Evolutionary conservation across 2,113 vertebrate genomes (phyloP), one percentile per base, ranked within the genome.

Genomic region (Paraplagusia blochii): DNA sequence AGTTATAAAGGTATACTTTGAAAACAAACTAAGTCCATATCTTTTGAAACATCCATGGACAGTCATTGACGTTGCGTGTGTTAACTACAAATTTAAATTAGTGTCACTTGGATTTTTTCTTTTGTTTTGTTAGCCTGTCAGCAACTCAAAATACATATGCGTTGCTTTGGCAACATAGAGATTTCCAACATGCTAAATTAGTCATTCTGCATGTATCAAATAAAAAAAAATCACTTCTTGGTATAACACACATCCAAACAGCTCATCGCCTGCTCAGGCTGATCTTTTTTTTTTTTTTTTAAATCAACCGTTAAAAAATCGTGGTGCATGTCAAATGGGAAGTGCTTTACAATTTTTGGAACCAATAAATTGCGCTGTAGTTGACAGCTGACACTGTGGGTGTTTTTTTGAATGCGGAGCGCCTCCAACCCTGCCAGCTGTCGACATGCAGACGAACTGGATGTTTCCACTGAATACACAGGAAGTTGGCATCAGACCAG

Each of bases 231-330:
- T 53, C 17, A 46, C 51, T 67, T 67, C 56, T 59, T 46, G 38
- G 44, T 65, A 57, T 60, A 19, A 63, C 18, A 60, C 55, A 35
- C 74, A 69, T 62, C 53, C 51, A 72, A 74, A 79, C 79, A 81
- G 76, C 67, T 87, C 80, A 77, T 80, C 75, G 77, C 71, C 76
- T 67, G 70, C 63, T 69, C 56, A 66, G 71, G 72, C 67, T 73
- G 77, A 81, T 88, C 71, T 82, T 86, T 86, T 82, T 82, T 79
- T 83, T 74, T 58, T 50, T 48, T 50, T 73, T 62, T 72, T 45
- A 6, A 63, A 76, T 71, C 56, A 67, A 69, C 70, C n/a, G n/a
- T n/a, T n/a, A n/a, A n/a, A n/a, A n/a, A n/a, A n/a, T 79, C 66
- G 18, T 13, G 36, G 52, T 48, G 74, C 12, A 19, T 70, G 72